Conservation (phyloP, 2,888 invertebrate species). For the Camponotus fellah region DNA sequence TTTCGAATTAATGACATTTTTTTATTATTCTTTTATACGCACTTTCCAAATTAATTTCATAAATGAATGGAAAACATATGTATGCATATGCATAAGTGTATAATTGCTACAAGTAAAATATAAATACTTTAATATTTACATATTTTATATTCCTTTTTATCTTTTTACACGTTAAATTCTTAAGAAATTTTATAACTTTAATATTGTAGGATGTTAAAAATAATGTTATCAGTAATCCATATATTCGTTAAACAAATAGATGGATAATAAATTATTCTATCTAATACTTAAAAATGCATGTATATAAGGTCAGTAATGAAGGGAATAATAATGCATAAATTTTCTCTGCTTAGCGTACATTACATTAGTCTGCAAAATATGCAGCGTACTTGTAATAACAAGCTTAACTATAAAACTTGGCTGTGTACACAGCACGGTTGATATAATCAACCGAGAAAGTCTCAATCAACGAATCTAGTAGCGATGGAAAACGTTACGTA, state of each 20-base stretch:
- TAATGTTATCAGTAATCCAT: not conserved
- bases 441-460: slow-evolving; percentile 51
- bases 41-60: not conserved
- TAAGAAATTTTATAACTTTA: not conserved
- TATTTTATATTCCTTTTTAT: no score
- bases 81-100: not conserved
- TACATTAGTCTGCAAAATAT: not conserved
- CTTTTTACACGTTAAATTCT: not conserved
- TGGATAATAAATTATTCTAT: not conserved
- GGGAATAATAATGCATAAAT: not conserved
- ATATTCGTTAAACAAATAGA: not conserved
- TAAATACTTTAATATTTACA: not conserved
- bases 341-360: not conserved
- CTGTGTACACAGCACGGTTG: not conserved
- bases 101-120: not conserved
- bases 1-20: slow-evolving; percentile 53
- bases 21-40: slow-evolving; percentile 40
- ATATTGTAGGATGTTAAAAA: not conserved
- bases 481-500: slow-evolving; percentile 67
- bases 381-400: not conserved
- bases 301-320: not conserved
- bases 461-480: slow-evolving; percentile 61
- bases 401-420: not conserved
- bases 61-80: not conserved
- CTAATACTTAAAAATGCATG: not conserved